Evolutionary conservation across 2,113 vertebrate genomes (phyloP), one percentile per base, ranked within the genome.

Genomic region (Peucedramus taeniatus): DNA sequence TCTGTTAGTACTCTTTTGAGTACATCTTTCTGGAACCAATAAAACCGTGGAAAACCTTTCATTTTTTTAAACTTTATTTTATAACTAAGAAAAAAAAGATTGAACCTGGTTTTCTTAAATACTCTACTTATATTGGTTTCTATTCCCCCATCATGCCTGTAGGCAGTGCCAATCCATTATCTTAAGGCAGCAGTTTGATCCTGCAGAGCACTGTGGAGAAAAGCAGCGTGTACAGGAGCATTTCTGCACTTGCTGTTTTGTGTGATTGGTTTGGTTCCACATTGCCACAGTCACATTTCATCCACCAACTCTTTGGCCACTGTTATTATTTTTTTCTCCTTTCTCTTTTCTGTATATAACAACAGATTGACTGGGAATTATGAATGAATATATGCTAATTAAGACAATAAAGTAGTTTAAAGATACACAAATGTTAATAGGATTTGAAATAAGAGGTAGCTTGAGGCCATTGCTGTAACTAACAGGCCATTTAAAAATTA

Each of bases 401-500:
- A 95, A 92, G 42, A 96, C 60, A 74, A 96, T 94, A 89, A 95
- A 96, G 56, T 93, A 87, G 76, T 97, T 95, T 95, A 93, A 97
- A 97, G 71, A 90, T 96, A 68, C 57, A 95, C 35, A 95, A 89
- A 92, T 57, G 60, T 91, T 96, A 94, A 93, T 60, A 94, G 57
- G 63, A 88, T 96, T 97, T 81, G 87, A 97, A 97, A 96, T 95
- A 96, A 93, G 94, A 96, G 92, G 79, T 92, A 92, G 77, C 90
- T 97, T 79, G 69, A 97, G 89, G 78, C 78, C 77, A 93, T 22
- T 95, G 56, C 91, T 90, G 44, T 95, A 96, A 93, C 87, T 94
- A 97, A 97, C 93, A 84, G 76, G 87, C 78, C 89, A 94, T 96
- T 98, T 97, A 96, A 97, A 97, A 97, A 97, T 94, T 96, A 95